Conservation (phyloP, 2,888 invertebrate species). For the Empis stercorea region DNA sequence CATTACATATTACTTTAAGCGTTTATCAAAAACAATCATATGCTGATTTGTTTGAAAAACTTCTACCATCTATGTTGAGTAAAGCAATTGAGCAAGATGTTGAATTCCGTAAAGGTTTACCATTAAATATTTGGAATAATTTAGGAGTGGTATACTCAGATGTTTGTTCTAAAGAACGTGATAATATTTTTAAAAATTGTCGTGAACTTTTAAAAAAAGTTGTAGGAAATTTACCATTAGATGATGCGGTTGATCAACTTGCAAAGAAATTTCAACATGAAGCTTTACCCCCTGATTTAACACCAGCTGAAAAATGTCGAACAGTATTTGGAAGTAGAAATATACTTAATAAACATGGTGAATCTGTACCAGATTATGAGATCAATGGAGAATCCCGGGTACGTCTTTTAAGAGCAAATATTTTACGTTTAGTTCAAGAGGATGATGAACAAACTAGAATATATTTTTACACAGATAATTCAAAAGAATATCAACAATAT, state of each 20-base stretch:
- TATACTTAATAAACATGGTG: conserved; percentile 47
- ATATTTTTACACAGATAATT: conserved; percentile 77
- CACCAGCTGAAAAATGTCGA: conserved; percentile 49
- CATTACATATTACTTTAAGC: conserved; percentile 88
- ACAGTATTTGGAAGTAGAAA: conserved; percentile 64
- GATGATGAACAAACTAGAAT: conserved; percentile 50
- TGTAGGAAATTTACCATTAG: conserved; percentile 45
- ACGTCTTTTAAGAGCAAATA: conserved; percentile 44
- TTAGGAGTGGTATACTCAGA: conserved; percentile 59
- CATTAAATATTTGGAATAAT: conserved; percentile 60
- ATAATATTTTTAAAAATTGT: conserved; percentile 41
- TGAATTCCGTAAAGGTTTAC: conserved; percentile 64
- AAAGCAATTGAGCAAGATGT: conserved; percentile 56
- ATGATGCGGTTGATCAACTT: conserved; percentile 77
- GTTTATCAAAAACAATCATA: conserved; percentile 84
- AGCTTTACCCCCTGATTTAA: conserved; percentile 72
- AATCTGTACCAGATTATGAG: conserved; percentile 22
- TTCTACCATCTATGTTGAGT: conserved; percentile 61
- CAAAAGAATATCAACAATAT: conserved; percentile 69
- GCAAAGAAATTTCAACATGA: conserved; percentile 73
- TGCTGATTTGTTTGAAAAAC: conserved; percentile 75
- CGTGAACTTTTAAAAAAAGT: conserved; percentile 45
- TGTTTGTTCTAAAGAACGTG: conserved; percentile 34
- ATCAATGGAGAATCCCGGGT: conserved; percentile 42
- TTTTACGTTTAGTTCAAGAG: conserved; percentile 44